Evolutionary conservation across 2,113 vertebrate species (phyloP).

Genomic region (Phoenicopterus ruber): DNA sequence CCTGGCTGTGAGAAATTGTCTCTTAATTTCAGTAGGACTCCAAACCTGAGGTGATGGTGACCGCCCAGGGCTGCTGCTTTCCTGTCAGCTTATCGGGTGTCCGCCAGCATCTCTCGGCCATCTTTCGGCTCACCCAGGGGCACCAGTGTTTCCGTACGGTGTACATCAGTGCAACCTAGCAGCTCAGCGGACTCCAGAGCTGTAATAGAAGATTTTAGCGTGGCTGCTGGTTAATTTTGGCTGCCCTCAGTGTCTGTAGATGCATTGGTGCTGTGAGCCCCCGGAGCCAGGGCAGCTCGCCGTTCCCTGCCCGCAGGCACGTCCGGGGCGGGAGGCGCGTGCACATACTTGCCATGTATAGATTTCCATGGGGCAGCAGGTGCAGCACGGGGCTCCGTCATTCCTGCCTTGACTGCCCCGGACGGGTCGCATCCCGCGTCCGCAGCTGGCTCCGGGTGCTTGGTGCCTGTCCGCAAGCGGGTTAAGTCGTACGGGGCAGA

Average conservation of each 20-base stretch:
- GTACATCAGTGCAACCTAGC: no score
- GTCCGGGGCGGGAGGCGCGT: neutral
- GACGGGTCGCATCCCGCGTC: fast-evolving
- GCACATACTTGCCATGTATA: neutral
- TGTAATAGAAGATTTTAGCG: neutral
- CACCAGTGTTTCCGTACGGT: neutral
- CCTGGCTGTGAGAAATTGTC: neutral
- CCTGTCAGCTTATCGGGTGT: neutral
- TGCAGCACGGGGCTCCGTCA: neutral
- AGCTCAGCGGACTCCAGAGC: neutral
- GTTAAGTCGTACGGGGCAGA: neutral
- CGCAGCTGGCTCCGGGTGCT: neutral
- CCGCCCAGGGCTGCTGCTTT: neutral
- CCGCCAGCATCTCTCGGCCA: neutral
- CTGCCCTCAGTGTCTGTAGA: neutral
- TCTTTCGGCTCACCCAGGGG: neutral
- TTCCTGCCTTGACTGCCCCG: neutral
- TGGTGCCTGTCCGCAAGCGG: neutral
- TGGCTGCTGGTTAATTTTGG: neutral
- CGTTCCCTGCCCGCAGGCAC: neutral
- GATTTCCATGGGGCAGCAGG: neutral
- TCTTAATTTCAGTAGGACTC: neutral
- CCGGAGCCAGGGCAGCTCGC: neutral
- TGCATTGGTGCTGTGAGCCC: neutral
- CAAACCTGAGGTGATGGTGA: neutral